Conservation (phyloP, 2,113 vertebrate species). For the Megaceryle torquata region DNA sequence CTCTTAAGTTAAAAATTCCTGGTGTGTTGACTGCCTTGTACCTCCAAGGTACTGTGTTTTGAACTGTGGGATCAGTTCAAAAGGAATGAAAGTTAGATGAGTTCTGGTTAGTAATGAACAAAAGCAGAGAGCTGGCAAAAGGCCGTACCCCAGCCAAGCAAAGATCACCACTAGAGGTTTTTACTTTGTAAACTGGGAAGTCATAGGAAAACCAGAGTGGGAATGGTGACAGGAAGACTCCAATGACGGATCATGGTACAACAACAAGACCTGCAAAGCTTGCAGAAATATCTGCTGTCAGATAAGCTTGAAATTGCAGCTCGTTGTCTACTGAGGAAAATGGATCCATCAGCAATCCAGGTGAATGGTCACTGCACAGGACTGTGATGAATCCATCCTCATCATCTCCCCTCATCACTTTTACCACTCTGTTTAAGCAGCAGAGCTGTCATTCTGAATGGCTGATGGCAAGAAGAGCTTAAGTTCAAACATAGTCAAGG, state of each 20-base stretch:
- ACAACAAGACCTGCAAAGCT: background rate
- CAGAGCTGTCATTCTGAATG: background rate
- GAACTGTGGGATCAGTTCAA: background rate
- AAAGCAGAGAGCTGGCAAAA: background rate
- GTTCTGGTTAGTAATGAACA: background rate
- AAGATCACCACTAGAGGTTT: background rate
- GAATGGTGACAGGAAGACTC: background rate
- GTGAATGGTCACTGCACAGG: background rate
- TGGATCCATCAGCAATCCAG: background rate
- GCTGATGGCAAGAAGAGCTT: background rate
- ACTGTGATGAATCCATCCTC: rapidly evolving
- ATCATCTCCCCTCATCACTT: background rate
- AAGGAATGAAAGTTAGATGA: background rate
- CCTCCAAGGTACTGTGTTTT: background rate
- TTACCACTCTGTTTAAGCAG: background rate
- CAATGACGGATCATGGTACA: background rate
- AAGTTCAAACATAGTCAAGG: background rate
- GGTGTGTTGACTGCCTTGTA: background rate
- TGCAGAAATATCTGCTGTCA: background rate
- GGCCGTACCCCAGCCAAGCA: background rate
- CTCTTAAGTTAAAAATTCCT: background rate
- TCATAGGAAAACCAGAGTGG: rapidly evolving
- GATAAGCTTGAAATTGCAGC: background rate
- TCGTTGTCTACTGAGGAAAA: background rate
- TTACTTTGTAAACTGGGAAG: background rate